phyloP scores from a whole-genome alignment of 2,888 invertebrate species.

The Chrysolina haemoptera region DNA sequence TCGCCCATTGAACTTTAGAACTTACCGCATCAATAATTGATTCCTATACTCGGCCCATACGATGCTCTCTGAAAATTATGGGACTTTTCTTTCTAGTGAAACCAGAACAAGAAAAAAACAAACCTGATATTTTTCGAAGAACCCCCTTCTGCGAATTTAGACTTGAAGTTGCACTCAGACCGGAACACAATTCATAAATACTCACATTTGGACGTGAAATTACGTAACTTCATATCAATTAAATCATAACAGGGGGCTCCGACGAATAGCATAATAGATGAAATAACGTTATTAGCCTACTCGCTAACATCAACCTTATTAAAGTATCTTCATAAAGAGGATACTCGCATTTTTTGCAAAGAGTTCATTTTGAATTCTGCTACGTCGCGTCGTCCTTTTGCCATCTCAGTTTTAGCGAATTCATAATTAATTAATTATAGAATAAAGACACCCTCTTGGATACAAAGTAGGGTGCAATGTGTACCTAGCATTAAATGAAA shows the following conservation, averaged over 20 bases:
- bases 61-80: too few relatives aligned
- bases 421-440: conserved; percentile 47
- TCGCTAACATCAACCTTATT: conserved; percentile 30
- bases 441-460: conserved; percentile 43
- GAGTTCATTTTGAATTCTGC: conserved; percentile 33
- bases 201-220: background rate
- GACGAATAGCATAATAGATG: background rate
- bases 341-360: conserved; percentile 35
- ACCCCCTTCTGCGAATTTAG: too few relatives aligned
- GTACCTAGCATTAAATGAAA: conserved; percentile 43
- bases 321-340: conserved; percentile 40
- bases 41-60: too few relatives aligned
- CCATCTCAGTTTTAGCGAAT: conserved; percentile 41
- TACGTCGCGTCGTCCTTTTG: conserved; percentile 38
- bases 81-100: too few relatives aligned
- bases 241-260: background rate
- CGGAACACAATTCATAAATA: background rate
- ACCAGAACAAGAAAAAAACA: too few relatives aligned
- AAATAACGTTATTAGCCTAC: conserved; percentile 16
- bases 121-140: too few relatives aligned
- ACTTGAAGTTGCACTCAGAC: too few relatives aligned
- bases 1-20: too few relatives aligned
- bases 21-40: too few relatives aligned
- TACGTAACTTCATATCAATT: background rate
- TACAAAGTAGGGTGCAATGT: conserved; percentile 39